Evolutionary conservation across 2,113 vertebrate genomes (phyloP).

Genomic region (Meriones unguiculatus): DNA sequence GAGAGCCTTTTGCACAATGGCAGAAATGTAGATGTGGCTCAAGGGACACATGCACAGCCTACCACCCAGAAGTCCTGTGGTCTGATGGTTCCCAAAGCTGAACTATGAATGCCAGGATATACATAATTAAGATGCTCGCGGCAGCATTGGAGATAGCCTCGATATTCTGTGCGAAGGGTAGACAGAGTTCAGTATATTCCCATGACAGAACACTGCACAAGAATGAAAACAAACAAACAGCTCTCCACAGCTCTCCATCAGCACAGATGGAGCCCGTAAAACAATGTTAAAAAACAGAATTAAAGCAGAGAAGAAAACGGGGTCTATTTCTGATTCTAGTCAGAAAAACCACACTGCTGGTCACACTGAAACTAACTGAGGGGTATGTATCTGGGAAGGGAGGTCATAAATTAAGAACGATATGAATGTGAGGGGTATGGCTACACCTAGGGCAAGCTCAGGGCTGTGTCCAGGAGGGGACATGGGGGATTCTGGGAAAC

Average conservation of each 20-base stretch:
- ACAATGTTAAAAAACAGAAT: neutral
- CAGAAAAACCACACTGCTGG: neutral
- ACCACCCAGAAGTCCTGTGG: neutral
- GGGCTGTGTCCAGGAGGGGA: neutral
- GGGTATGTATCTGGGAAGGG: neutral
- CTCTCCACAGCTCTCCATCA: neutral
- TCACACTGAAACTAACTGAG: slow-evolving; percentile 5
- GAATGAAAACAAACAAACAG: slow-evolving; percentile 20
- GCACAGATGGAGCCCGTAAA: slow-evolving; percentile 19
- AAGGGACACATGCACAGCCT: neutral
- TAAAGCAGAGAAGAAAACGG: neutral
- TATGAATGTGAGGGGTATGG: neutral
- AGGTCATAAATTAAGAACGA: slow-evolving; percentile 27
- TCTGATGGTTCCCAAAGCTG: neutral
- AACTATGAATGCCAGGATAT: neutral
- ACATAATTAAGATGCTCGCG: neutral
- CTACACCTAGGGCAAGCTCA: neutral
- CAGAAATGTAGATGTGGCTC: neutral
- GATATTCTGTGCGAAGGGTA: neutral
- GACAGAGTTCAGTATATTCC: neutral
- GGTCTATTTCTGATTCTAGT: neutral
- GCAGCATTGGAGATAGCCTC: neutral
- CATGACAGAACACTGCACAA: neutral
- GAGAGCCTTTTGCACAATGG: neutral
- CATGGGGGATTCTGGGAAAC: neutral